Percentiles rank a stretch among this genome's conserved stretches.
These are phyloP conservation scores for Sebastes fasciatus DNA, from an alignment of 2,113 vertebrate species.

Conservation along the genomic window DNA sequence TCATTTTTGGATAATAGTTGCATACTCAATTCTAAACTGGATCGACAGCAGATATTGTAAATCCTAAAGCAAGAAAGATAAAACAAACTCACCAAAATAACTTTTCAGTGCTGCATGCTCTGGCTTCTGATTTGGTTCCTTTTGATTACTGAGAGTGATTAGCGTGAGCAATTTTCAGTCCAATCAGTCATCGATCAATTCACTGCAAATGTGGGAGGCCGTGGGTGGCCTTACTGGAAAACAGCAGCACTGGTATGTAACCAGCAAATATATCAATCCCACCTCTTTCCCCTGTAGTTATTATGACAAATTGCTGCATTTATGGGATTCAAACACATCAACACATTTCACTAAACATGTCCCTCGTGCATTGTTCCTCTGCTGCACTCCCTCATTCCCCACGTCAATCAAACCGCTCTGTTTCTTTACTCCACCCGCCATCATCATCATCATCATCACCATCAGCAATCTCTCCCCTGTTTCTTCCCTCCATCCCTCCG, in stretches of 20 bases:
- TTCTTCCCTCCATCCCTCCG: conserved; percentile 18
- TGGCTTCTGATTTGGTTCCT: conserved; percentile 7
- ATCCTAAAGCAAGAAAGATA: neutral
- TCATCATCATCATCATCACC: conserved; percentile 9
- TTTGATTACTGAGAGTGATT: conserved; percentile 39
- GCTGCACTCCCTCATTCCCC: conserved; percentile 28
- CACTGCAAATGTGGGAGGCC: conserved; percentile 5
- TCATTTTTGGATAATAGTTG: neutral
- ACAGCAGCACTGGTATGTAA: conserved; percentile 24
- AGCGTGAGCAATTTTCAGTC: conserved; percentile 13
- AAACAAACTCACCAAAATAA: neutral
- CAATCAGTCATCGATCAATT: conserved; percentile 49
- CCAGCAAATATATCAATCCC: conserved; percentile 35
- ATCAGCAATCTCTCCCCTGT: conserved; percentile 6
- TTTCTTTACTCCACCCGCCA: conserved; percentile 14
- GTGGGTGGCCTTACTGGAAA: conserved; percentile 27
- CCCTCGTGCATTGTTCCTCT: neutral
- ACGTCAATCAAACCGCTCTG: conserved; percentile 24
- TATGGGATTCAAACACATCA: conserved; percentile 54
- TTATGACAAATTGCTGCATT: conserved; percentile 62
- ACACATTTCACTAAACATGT: conserved; percentile 49
- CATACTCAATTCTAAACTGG: neutral
- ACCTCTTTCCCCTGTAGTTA: conserved; percentile 1
- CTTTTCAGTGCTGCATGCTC: neutral
- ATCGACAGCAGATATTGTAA: neutral